Evolutionary conservation across 1,140 invertebrate genomes (phyloP).

Genomic region (Leguminivora glycinivorella): DNA sequence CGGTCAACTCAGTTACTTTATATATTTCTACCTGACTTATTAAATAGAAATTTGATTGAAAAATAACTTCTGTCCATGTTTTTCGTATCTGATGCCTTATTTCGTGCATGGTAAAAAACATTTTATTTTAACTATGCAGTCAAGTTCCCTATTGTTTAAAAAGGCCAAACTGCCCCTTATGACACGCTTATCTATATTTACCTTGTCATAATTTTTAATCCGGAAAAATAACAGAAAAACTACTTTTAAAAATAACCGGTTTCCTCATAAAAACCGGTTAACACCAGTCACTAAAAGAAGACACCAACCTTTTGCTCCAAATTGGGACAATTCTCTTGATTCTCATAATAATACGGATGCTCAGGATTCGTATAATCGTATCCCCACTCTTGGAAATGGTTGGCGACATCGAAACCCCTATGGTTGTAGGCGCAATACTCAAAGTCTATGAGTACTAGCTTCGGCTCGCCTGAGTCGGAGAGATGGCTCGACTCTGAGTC

Average conservation of each 20-base stretch:
- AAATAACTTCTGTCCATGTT: too few species aligned
- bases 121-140: too few species aligned
- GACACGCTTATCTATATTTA: too few species aligned
- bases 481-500: conserved; percentile 61
- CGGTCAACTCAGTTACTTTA: too few species aligned
- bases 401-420: conserved; percentile 95
- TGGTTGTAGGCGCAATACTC: conserved; percentile 95
- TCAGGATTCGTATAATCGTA: conserved; percentile 92
- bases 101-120: too few species aligned
- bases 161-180: too few species aligned
- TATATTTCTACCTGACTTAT: too few species aligned
- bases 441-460: conserved; percentile 92
- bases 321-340: conserved; percentile 84
- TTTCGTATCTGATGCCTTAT: too few species aligned
- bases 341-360: conserved; percentile 88
- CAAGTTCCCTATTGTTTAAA: too few species aligned
- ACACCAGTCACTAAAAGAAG: not conserved
- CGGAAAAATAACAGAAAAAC: too few species aligned
- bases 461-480: conserved; percentile 80
- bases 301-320: conserved; percentile 88
- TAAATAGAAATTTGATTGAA: too few species aligned
- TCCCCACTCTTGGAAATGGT: conserved; percentile 97
- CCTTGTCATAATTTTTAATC: too few species aligned
- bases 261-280: not conserved
- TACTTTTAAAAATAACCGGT: not conserved